Conservation (phyloP, 2,797 vertebrate species). For the Hoplostethus mediterraneus region DNA sequence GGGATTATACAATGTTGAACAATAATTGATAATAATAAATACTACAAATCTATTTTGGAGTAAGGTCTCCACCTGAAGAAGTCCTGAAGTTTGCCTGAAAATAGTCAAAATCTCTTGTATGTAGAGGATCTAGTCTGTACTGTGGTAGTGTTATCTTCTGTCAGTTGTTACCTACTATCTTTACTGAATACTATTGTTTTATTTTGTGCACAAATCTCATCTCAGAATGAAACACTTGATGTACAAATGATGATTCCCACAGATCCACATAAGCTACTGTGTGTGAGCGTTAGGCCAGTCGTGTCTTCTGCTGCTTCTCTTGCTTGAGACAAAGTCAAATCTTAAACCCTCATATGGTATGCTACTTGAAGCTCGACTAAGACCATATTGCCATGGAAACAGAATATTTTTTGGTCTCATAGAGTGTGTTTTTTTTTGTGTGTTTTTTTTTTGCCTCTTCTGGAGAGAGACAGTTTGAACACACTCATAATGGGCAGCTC, state of each 20-base stretch:
- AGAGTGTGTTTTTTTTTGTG: constrained; percentile 22
- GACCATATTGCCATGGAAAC: constrained; percentile 78
- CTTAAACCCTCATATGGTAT: constrained; percentile 67
- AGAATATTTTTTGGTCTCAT: constrained; percentile 62
- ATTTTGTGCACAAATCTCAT: background rate
- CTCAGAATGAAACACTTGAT: background rate
- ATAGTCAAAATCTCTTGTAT: background rate
- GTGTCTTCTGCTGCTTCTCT: constrained; percentile 25
- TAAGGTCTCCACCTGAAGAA: background rate
- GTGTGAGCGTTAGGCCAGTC: constrained; percentile 28
- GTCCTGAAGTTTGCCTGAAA: background rate
- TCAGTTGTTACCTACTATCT: too few species aligned
- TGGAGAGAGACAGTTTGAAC: constrained; percentile 44
- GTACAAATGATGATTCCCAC: background rate
- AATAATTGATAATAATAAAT: too few species aligned
- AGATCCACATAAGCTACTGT: background rate
- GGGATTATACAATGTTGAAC: background rate
- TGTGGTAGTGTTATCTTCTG: background rate
- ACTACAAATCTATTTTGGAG: background rate
- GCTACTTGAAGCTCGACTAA: constrained; percentile 74
- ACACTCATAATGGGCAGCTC: constrained; percentile 46
- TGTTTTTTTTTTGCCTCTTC: constrained; percentile 42
- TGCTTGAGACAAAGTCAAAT: constrained; percentile 58
- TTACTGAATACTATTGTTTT: background rate
- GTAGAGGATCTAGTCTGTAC: background rate